Percentiles rank a stretch among this genome's conserved stretches.
phyloP scores from a whole-genome alignment of 53 echinoderm and acorn worm species.

The Arbacia lixula region DNA sequence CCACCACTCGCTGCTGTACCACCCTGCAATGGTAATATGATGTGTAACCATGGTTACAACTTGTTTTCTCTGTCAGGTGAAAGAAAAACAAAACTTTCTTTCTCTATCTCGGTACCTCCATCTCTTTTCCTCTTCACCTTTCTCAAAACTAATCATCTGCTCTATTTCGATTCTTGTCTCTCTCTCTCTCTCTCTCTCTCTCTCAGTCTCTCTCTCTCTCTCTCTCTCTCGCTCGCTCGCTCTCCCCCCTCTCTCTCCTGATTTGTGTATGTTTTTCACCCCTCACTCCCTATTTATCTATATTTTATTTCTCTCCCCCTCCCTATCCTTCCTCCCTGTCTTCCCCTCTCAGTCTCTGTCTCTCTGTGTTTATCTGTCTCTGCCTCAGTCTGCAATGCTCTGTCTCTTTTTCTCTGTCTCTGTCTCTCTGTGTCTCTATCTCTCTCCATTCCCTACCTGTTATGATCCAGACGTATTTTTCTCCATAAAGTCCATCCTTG shows the following conservation, averaged over 20 bases:
- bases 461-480: conserved; percentile 92
- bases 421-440: not conserved
- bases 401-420: not conserved
- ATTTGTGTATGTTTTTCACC: too few relatives aligned
- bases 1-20: conserved; percentile 96
- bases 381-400: not conserved
- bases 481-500: conserved; percentile 86
- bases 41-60: too few relatives aligned
- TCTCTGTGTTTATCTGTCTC: too few relatives aligned
- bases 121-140: too few relatives aligned
- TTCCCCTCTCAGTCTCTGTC: not conserved
- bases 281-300: not conserved
- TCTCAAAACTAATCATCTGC: too few relatives aligned
- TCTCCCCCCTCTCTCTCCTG: not conserved
- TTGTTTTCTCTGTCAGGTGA: too few relatives aligned
- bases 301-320: not conserved
- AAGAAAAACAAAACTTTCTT: too few relatives aligned
- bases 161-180: too few relatives aligned
- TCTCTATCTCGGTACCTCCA: too few relatives aligned
- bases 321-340: not conserved
- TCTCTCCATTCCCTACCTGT: conserved; percentile 60
- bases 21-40: conserved; percentile 54
- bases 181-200: too few relatives aligned
- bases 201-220: not conserved
- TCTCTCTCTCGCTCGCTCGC: not conserved